Conservation (phyloP, 2,113 vertebrate species). For the Amphiprion ocellaris region DNA sequence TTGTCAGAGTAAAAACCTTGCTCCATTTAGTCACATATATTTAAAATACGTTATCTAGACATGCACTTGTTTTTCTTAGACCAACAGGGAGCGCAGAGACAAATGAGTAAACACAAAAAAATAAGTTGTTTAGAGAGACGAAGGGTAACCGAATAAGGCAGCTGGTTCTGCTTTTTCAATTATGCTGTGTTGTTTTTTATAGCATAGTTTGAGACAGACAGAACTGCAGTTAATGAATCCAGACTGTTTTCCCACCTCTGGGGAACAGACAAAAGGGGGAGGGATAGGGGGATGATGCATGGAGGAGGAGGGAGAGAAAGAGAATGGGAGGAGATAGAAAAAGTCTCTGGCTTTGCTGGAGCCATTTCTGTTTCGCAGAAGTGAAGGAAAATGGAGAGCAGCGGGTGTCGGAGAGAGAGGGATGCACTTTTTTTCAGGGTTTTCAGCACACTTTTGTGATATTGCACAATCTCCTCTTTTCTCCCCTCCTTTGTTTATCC, state of each 20-base stretch:
- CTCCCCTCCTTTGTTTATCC: constrained; percentile 37
- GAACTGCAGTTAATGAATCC: constrained; percentile 75
- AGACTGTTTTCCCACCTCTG: constrained; percentile 73
- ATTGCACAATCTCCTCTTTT: constrained; percentile 40
- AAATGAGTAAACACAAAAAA: constrained; percentile 39
- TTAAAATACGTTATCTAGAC: constrained; percentile 27
- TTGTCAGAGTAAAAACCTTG: neutral
- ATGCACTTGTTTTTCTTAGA: constrained; percentile 41
- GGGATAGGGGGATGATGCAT: constrained; percentile 48
- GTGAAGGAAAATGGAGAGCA: constrained; percentile 44
- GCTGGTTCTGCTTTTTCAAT: constrained; percentile 71
- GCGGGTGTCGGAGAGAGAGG: neutral
- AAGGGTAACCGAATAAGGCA: constrained; percentile 38
- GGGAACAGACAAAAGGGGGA: constrained; percentile 56
- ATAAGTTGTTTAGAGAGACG: constrained; percentile 54
- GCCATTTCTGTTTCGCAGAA: constrained; percentile 48
- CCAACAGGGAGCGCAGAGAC: constrained; percentile 17
- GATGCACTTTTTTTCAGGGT: neutral
- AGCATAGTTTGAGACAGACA: constrained; percentile 69
- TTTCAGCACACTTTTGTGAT: constrained; percentile 6
- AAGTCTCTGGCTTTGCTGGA: constrained; percentile 40
- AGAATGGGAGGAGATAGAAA: constrained; percentile 60
- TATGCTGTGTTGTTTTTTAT: constrained; percentile 66
- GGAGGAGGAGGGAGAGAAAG: constrained; percentile 39
- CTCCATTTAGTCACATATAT: constrained; percentile 14